These are phyloP conservation scores for Nanorana parkeri DNA, from an alignment of 2,113 vertebrate species.

Conservation along the genomic window DNA sequence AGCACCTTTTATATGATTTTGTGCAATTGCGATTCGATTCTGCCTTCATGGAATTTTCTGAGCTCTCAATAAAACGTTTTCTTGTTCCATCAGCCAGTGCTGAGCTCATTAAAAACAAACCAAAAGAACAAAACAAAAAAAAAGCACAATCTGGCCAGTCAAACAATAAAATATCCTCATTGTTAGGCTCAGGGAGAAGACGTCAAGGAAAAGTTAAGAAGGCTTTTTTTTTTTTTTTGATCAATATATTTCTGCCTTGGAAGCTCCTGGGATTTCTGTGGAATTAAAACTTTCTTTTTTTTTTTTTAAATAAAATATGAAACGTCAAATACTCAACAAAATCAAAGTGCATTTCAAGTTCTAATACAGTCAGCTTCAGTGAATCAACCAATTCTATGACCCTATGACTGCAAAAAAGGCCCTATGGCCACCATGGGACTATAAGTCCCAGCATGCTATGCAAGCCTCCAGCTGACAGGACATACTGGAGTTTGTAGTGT, in stretches of 20 bases:
- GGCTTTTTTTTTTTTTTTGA: not conserved
- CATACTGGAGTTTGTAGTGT: too few species aligned
- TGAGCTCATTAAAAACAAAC: constrained; percentile 53
- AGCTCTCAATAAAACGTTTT: constrained; percentile 43
- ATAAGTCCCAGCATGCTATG: too few species aligned
- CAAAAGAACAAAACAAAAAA: constrained; percentile 6
- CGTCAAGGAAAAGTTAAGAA: constrained; percentile 26
- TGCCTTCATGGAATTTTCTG: constrained; percentile 51
- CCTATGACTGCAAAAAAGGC: too few species aligned
- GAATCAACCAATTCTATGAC: too few species aligned
- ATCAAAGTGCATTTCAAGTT: too few species aligned
- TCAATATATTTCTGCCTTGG: not conserved
- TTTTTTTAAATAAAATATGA: too few species aligned
- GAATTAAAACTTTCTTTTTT: too few species aligned
- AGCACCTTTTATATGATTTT: constrained; percentile 42
- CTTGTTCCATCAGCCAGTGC: constrained; percentile 51
- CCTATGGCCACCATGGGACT: too few species aligned
- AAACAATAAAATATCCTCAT: constrained; percentile 54
- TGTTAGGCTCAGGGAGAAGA: constrained; percentile 21
- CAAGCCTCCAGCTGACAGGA: too few species aligned
- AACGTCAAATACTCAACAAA: too few species aligned
- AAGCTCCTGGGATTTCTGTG: too few species aligned
- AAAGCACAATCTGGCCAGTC: constrained; percentile 21
- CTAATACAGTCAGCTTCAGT: too few species aligned
- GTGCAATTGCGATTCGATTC: constrained; percentile 16